These are phyloP conservation scores for Lasius platythorax DNA, from an alignment of 2,888 invertebrate genomes.

Conservation along the genomic window DNA sequence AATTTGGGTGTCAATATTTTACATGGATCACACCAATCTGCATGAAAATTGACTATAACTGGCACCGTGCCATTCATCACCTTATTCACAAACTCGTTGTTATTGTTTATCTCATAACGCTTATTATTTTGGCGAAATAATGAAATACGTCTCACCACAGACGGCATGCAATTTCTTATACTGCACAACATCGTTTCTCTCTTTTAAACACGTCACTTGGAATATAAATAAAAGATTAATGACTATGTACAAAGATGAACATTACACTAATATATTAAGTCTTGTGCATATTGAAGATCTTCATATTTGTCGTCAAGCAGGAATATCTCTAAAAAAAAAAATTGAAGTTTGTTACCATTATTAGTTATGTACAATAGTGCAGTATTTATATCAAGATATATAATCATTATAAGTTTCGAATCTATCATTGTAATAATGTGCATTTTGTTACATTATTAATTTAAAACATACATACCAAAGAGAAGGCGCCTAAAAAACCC, in stretches of 20 bases:
- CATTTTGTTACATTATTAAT: not conserved
- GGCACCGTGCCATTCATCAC: slow-evolving; percentile 94
- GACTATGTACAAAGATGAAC: not conserved
- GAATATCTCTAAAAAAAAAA: slow-evolving; percentile 6
- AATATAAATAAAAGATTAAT: not conserved
- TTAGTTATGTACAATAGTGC: not conserved
- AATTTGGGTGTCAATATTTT: slow-evolving; percentile 95
- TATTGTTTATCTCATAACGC: slow-evolving; percentile 89
- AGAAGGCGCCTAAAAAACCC: slow-evolving; percentile 80
- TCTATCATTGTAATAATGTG: not conserved
- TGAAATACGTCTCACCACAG: slow-evolving; percentile 79
- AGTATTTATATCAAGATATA: not conserved
- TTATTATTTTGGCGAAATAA: slow-evolving; percentile 78
- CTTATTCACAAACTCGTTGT: slow-evolving; percentile 92
- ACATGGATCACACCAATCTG: slow-evolving; percentile 97
- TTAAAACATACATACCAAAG: slow-evolving; percentile 60
- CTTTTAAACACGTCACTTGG: not conserved
- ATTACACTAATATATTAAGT: slow-evolving; percentile 32
- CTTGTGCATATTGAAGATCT: not conserved
- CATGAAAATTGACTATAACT: slow-evolving; percentile 96
- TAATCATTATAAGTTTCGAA: not conserved
- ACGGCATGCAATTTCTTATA: slow-evolving; percentile 70
- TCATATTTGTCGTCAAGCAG: not conserved
- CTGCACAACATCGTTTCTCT: slow-evolving; percentile 81
- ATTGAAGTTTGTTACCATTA: not conserved